Evolutionary conservation across 1,140 invertebrate genomes (phyloP).

Genomic region (Lucilia cuprina): DNA sequence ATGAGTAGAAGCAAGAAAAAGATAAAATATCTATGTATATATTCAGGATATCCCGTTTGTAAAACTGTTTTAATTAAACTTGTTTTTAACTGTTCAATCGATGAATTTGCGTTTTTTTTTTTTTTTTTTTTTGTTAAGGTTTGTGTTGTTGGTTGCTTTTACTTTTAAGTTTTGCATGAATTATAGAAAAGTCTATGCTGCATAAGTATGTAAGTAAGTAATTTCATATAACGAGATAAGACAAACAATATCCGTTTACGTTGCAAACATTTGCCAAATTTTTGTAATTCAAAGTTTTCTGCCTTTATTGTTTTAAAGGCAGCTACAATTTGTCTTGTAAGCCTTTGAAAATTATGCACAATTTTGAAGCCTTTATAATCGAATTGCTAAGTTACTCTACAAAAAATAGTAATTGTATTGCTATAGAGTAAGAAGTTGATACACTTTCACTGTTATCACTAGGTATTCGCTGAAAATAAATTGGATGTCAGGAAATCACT

Average conservation of each 20-base stretch:
- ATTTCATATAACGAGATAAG: not conserved
- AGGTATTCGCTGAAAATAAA: no score
- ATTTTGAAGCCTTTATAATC: no score
- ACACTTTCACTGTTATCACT: no score
- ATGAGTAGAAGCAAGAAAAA: not conserved
- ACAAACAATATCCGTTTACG: slow-evolving; percentile 11
- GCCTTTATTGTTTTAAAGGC: not conserved
- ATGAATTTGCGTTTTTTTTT: slow-evolving; percentile 11
- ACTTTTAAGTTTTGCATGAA: not conserved
- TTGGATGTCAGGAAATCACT: no score
- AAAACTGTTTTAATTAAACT: not conserved
- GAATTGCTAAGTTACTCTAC: no score
- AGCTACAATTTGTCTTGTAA: not conserved
- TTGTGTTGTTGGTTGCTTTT: not conserved
- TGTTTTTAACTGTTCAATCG: not conserved
- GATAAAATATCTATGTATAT: not conserved
- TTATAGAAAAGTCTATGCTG: not conserved
- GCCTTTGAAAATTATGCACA: no score
- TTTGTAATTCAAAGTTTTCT: not conserved
- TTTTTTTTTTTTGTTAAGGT: no score
- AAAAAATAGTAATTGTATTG: no score
- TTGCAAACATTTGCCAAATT: not conserved
- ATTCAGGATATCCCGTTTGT: not conserved
- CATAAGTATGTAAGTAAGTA: not conserved
- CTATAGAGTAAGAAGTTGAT: no score